Conservation (phyloP, 2,888 invertebrate species). For the Diachrysia chrysitis region DNA sequence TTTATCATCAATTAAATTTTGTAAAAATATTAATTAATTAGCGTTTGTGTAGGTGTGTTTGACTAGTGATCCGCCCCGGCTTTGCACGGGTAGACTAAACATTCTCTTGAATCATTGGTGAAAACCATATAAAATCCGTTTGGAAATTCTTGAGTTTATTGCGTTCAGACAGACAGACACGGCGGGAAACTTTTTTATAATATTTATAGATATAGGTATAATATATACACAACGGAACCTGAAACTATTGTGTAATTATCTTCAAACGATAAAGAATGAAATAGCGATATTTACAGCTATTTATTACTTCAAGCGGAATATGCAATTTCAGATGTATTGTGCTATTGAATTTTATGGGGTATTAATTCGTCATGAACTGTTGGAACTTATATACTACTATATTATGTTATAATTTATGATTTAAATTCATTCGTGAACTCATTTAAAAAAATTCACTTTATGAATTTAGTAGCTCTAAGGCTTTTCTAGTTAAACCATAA, state of each 20-base stretch:
- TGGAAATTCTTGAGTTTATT: too few species aligned
- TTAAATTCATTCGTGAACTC: neutral
- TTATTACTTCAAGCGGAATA: neutral
- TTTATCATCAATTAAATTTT: neutral
- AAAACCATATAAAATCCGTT: too few species aligned
- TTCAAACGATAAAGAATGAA: neutral
- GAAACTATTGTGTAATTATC: neutral
- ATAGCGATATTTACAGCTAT: neutral
- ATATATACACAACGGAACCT: neutral
- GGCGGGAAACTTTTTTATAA: too few species aligned
- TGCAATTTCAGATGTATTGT: neutral
- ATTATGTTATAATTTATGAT: neutral
- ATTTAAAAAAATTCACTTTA: neutral
- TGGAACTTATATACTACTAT: neutral
- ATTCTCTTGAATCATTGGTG: too few species aligned
- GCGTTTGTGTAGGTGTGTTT: too few species aligned
- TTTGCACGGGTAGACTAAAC: too few species aligned
- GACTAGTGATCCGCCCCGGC: too few species aligned
- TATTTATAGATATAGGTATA: too few species aligned
- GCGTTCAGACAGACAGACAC: too few species aligned
- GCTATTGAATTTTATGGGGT: neutral
- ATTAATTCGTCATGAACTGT: neutral
- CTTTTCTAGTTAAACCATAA: too few species aligned
- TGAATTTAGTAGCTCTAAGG: too few species aligned
- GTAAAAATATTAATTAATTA: neutral